These are phyloP conservation scores for Neoarius graeffei DNA, from an alignment of 2,113 vertebrate genomes.

Conservation along the genomic window DNA sequence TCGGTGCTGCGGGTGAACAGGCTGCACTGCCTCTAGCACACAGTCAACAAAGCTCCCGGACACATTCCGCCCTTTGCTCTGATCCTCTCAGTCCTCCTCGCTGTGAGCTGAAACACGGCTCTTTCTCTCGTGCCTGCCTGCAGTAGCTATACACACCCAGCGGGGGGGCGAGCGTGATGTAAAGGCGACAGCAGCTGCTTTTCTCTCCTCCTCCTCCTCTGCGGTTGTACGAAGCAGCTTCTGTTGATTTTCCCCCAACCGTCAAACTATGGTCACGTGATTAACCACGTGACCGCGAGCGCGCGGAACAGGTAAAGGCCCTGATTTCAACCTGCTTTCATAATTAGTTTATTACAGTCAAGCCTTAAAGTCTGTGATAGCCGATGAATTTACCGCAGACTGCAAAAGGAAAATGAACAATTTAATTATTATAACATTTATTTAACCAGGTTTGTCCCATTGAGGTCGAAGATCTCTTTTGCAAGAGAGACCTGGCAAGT, in stretches of 20 bases:
- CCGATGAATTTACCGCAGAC: not conserved
- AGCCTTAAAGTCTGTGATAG: too few relatives aligned
- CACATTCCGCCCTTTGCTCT: not conserved
- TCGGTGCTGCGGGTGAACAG: conserved; percentile 7
- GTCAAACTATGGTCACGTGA: not conserved
- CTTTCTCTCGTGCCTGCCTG: conserved; percentile 44
- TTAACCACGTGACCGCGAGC: not conserved
- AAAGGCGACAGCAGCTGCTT: conserved; percentile 3
- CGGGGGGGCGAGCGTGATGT: conserved; percentile 33
- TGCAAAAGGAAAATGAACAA: not conserved
- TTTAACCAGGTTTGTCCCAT: too few relatives aligned
- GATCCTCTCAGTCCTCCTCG: conserved; percentile 11
- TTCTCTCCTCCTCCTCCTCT: conserved; percentile 39
- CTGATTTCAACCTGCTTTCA: not conserved
- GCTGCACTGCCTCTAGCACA: not conserved
- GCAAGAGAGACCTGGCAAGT: too few relatives aligned
- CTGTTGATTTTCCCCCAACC: conserved; percentile 39
- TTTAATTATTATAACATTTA: too few relatives aligned
- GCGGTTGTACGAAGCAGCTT: conserved; percentile 56
- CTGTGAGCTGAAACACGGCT: conserved; percentile 24
- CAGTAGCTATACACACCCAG: conserved; percentile 56
- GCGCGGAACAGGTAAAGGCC: not conserved
- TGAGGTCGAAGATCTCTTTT: too few relatives aligned
- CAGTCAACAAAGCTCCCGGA: conserved; percentile 1
- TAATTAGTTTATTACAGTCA: not conserved